These are phyloP conservation scores for Lepidurus couesii DNA, from an alignment of 1,140 invertebrate species.

Conservation along the genomic window DNA sequence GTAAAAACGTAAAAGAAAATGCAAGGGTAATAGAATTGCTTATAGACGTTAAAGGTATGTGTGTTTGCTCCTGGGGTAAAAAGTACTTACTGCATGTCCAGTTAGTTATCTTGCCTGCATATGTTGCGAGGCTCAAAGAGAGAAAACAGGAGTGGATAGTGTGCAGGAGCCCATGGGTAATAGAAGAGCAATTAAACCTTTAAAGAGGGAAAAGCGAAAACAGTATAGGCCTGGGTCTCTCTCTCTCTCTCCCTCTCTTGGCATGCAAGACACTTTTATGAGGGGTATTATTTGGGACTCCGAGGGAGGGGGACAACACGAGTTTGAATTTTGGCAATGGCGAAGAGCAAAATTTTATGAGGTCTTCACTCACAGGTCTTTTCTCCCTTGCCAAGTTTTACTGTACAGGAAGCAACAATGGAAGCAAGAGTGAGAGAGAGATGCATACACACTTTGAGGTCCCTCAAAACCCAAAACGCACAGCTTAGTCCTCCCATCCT, in stretches of 20 bases:
- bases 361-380: conserved; percentile 7
- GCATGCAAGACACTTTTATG: conserved; percentile 13
- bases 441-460: not conserved
- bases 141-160: not conserved
- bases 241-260: not conserved
- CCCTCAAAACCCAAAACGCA: not conserved
- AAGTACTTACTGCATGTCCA: not conserved
- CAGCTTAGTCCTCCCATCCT: no score
- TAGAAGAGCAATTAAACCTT: conserved; percentile 18
- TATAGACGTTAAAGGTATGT: not conserved
- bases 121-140: not conserved
- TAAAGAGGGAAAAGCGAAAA: not conserved
- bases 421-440: not conserved
- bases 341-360: not conserved
- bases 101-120: not conserved
- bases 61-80: not conserved
- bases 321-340: conserved; percentile 21
- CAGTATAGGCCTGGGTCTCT: not conserved
- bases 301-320: not conserved
- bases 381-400: not conserved
- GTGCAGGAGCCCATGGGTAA: conserved; percentile 5
- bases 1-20: not conserved
- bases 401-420: not conserved
- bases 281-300: conserved; percentile 5
- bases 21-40: not conserved